These are phyloP conservation scores for Theristicus caerulescens DNA, from an alignment of 2,113 vertebrate genomes.

Conservation along the genomic window DNA sequence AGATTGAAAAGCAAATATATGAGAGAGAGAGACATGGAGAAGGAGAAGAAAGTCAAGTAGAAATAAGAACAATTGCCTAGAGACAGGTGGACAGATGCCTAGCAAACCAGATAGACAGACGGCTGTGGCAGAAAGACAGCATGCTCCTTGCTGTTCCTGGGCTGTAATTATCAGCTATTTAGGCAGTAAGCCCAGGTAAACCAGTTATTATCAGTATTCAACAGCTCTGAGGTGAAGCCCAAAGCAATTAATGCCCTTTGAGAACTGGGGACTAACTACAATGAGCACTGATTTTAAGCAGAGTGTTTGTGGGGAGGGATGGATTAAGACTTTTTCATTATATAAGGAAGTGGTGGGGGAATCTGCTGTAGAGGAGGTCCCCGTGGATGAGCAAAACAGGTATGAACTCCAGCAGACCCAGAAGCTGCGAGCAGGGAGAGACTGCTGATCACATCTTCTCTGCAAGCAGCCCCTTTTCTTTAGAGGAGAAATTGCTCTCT, in stretches of 20 bases:
- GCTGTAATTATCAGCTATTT: constrained; percentile 66
- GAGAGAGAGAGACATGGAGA: not conserved
- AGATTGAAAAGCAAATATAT: not conserved
- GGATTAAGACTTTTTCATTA: not conserved
- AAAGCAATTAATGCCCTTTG: constrained; percentile 31
- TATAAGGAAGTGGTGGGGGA: not conserved
- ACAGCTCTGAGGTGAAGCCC: constrained; percentile 26
- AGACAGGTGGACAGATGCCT: constrained; percentile 52
- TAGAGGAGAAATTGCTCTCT: not conserved
- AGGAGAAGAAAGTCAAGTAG: not conserved
- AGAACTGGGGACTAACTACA: not conserved
- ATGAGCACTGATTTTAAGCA: constrained; percentile 6
- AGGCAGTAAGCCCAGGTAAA: constrained; percentile 35
- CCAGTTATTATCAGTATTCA: constrained; percentile 63
- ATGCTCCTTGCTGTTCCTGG: constrained; percentile 44
- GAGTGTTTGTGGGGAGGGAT: not conserved
- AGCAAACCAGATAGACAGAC: constrained; percentile 51
- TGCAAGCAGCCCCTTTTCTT: not conserved
- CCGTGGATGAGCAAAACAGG: not conserved
- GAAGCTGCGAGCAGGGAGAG: not conserved
- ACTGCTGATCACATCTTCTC: not conserved
- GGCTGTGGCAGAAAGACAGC: constrained; percentile 33
- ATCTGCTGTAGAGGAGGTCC: not conserved
- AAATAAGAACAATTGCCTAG: constrained; percentile 24
- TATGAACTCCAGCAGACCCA: not conserved